phyloP scores from a whole-genome alignment of 2,113 vertebrate species.

The Oxygymnocypris stewartii region DNA sequence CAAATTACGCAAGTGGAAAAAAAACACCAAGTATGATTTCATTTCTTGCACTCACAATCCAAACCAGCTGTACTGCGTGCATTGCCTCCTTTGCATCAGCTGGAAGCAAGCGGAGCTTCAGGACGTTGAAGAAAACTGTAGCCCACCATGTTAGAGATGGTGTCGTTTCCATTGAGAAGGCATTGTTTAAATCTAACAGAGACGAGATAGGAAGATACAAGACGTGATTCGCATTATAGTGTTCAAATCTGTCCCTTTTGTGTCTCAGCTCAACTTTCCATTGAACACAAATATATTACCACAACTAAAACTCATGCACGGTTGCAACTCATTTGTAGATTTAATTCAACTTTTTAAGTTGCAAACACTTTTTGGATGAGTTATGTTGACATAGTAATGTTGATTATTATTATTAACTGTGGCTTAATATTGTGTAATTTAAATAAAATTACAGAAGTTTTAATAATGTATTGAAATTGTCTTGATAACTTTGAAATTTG shows the following conservation, averaged over 20 bases:
- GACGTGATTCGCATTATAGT: background rate
- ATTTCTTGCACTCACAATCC: slow-evolving; percentile 68
- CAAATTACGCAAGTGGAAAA: background rate
- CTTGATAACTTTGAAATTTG: too few species aligned
- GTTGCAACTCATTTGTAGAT: too few species aligned
- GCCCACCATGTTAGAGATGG: slow-evolving; percentile 82
- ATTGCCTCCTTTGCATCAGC: slow-evolving; percentile 73
- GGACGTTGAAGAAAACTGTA: slow-evolving; percentile 84
- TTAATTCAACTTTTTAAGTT: background rate
- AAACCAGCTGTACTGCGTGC: slow-evolving; percentile 74
- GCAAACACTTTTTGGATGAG: background rate
- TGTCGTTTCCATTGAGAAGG: slow-evolving; percentile 77
- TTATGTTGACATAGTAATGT: background rate
- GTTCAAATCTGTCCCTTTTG: background rate
- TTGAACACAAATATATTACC: background rate
- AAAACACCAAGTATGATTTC: background rate
- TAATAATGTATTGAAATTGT: background rate
- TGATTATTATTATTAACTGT: background rate
- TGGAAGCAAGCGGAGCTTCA: slow-evolving; percentile 86
- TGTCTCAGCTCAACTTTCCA: background rate
- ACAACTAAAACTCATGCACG: background rate
- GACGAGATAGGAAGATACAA: background rate
- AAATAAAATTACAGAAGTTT: background rate
- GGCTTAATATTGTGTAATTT: background rate
- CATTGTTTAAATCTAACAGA: slow-evolving; percentile 82